A percentile compares a stretch with the other conserved stretches of the same genome.
Conservation (phyloP, 2,888 invertebrate genomes). For the Andricus quercusramuli region DNA sequence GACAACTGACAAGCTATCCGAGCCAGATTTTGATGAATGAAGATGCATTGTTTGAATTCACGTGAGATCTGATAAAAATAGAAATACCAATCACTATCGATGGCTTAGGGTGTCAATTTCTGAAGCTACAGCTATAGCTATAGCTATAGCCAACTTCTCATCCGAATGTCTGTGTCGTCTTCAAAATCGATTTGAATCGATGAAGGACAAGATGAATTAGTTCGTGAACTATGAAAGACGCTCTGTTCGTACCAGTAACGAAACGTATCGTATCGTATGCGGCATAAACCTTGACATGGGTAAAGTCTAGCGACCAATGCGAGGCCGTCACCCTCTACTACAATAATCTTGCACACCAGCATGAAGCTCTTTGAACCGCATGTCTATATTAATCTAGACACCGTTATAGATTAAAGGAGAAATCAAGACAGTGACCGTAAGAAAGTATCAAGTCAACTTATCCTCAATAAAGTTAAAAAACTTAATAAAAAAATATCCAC, state of each 20-base stretch:
- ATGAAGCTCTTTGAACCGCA: conserved; percentile 26
- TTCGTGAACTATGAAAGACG: conserved; percentile 30
- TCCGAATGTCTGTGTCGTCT: not conserved
- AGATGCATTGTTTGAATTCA: not conserved
- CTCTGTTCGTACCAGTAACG: conserved; percentile 18
- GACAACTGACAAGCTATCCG: not conserved
- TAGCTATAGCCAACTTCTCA: not conserved
- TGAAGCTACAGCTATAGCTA: not conserved
- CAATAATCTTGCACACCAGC: conserved; percentile 22
- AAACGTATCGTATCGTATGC: not conserved
- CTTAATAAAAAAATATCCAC: too few relatives aligned
- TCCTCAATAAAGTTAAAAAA: not conserved
- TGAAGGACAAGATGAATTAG: conserved; percentile 35
- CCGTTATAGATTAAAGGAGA: not conserved
- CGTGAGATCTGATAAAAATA: not conserved
- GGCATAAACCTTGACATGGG: conserved; percentile 39
- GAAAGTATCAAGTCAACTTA: not conserved
- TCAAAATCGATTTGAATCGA: conserved; percentile 21
- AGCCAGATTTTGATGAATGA: not conserved
- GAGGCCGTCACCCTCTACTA: conserved; percentile 39
- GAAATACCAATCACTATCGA: not conserved
- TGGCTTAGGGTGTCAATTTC: not conserved
- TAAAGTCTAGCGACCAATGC: conserved; percentile 40
- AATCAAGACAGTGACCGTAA: not conserved
- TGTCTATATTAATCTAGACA: conserved; percentile 26